Evolutionary conservation across 2,888 invertebrate species (phyloP).

Genomic region (Drosophila conformis): DNA sequence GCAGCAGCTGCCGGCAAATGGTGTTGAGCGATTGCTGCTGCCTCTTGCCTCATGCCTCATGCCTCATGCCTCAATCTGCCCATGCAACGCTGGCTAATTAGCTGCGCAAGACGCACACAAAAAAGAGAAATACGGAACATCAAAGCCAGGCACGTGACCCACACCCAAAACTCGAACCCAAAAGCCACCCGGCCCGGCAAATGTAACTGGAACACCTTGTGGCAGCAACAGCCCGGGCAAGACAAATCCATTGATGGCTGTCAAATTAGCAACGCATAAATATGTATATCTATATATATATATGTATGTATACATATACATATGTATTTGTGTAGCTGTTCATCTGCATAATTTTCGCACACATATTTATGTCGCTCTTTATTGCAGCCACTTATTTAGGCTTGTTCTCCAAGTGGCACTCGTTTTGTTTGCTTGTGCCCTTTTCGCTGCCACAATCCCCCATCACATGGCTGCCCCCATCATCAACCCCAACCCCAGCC

Average conservation of each 20-base stretch:
- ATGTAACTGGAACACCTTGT: slow-evolving; percentile 66
- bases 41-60: slow-evolving; percentile 26
- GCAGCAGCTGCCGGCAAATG: slow-evolving; percentile 50
- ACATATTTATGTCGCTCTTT: slow-evolving; percentile 62
- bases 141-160: slow-evolving; percentile 54
- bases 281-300: slow-evolving; percentile 32
- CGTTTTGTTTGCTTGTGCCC: slow-evolving; percentile 62
- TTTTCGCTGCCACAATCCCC: not conserved
- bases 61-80: slow-evolving; percentile 28
- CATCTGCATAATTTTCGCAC: slow-evolving; percentile 72
- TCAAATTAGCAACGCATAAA: slow-evolving; percentile 75
- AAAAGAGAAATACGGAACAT: slow-evolving; percentile 31
- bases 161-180: slow-evolving; percentile 21
- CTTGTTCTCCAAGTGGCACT: slow-evolving; percentile 69
- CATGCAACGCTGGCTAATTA: slow-evolving; percentile 67
- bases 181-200: slow-evolving; percentile 26
- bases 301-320: slow-evolving; percentile 12
- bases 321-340: slow-evolving; percentile 30
- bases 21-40: slow-evolving; percentile 69
- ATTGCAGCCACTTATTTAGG: slow-evolving; percentile 70
- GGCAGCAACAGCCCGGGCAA: slow-evolving; percentile 34
- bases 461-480: not conserved
- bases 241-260: slow-evolving; percentile 72
- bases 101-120: slow-evolving; percentile 54
- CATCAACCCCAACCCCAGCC: slow-evolving; percentile 18